Conservation (phyloP, 1,140 invertebrate genomes). For the Tetramorium alpestre region DNA sequence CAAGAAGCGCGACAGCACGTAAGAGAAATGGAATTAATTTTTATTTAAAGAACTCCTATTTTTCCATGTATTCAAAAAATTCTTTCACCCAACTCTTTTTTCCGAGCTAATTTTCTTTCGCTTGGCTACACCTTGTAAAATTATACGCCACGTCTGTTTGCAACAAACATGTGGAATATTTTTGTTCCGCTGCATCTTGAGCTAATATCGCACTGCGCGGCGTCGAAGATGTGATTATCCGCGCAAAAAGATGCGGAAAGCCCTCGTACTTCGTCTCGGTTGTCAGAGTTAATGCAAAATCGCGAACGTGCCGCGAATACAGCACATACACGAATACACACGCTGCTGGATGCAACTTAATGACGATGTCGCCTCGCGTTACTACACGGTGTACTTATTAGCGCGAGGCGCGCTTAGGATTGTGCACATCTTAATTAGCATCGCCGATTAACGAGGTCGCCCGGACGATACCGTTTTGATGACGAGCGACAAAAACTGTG, state of each 20-base stretch:
- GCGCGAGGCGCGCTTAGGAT: constrained; percentile 51
- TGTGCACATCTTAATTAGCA: constrained; percentile 67
- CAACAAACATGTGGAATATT: neutral
- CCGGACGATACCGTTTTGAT: constrained; percentile 38
- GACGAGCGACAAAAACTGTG: neutral
- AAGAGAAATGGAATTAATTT: neutral
- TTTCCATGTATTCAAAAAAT: neutral
- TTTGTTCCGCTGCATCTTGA: neutral
- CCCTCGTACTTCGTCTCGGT: constrained; percentile 18
- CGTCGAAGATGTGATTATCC: constrained; percentile 13
- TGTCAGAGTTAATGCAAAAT: constrained; percentile 62
- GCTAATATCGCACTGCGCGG: constrained; percentile 8
- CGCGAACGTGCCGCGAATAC: constrained; percentile 62
- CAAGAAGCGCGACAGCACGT: neutral
- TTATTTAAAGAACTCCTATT: too few relatives aligned
- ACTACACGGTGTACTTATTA: constrained; percentile 31
- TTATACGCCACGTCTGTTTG: neutral
- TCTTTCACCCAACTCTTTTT: neutral
- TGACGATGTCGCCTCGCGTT: constrained; percentile 54
- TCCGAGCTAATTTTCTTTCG: neutral
- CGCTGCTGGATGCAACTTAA: constrained; percentile 58
- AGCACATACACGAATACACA: constrained; percentile 32
- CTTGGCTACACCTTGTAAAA: neutral
- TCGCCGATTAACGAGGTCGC: constrained; percentile 45
- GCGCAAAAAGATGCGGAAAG: constrained; percentile 31